phyloP scores from a whole-genome alignment of 2,888 invertebrate genomes.

The Caenorhabditis panamensis region DNA sequence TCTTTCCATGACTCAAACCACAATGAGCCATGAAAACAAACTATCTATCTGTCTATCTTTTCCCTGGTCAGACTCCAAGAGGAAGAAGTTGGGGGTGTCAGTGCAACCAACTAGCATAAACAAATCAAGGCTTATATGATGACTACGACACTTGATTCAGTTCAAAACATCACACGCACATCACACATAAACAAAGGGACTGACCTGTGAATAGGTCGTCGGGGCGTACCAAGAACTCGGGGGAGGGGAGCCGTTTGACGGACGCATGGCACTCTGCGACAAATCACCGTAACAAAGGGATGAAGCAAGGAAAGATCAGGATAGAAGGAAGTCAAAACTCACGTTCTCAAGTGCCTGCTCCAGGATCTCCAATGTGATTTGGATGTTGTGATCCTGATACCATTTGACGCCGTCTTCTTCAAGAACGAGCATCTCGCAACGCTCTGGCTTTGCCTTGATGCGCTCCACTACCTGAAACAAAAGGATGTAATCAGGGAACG shows the following conservation, averaged over 20 bases:
- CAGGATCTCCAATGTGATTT: constrained; percentile 69
- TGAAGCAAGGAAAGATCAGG: not conserved
- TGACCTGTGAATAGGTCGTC: constrained; percentile 52
- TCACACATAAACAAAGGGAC: constrained; percentile 23
- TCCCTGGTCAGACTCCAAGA: not conserved
- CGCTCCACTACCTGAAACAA: constrained; percentile 79
- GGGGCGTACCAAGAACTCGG: constrained; percentile 69
- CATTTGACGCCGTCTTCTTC: constrained; percentile 87
- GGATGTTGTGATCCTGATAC: constrained; percentile 83
- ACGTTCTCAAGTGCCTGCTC: constrained; percentile 51
- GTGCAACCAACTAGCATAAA: too few species aligned
- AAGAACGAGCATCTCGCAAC: constrained; percentile 92
- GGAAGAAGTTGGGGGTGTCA: too few species aligned
- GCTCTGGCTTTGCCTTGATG: constrained; percentile 76
- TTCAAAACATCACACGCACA: too few species aligned
- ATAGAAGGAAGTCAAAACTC: constrained; percentile 3
- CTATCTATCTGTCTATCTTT: not conserved
- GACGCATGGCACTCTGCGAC: constrained; percentile 30
- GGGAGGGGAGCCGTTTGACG: constrained; percentile 61
- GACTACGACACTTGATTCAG: constrained; percentile 29
- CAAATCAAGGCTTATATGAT: not conserved
- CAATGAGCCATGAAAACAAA: too few species aligned
- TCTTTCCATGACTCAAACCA: constrained; percentile 12
- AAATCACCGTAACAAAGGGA: not conserved
- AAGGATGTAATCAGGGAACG: not conserved